Conservation (phyloP, 2,113 vertebrate species). For the Oncorhynchus tshawytscha region DNA sequence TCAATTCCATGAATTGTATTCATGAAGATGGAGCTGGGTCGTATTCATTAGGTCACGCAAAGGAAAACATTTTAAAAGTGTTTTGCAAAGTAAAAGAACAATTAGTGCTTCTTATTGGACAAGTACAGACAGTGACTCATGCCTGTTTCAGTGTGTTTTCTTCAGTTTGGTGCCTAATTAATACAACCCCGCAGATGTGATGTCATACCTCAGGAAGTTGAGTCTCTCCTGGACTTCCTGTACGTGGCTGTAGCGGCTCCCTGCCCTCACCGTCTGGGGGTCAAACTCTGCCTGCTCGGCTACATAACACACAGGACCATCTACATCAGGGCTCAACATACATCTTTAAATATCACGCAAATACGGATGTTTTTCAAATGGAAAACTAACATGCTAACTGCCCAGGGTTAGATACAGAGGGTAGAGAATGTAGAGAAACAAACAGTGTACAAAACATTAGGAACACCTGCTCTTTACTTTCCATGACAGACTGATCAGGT, state of each 20-base stretch:
- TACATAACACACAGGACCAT: slow-evolving; percentile 39
- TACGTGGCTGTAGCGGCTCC: slow-evolving; percentile 97
- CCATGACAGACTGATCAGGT: too few relatives aligned
- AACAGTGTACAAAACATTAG: too few relatives aligned
- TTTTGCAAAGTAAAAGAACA: neutral
- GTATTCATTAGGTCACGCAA: too few relatives aligned
- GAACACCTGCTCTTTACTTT: too few relatives aligned
- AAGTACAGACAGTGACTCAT: neutral
- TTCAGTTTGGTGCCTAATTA: neutral
- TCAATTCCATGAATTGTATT: too few relatives aligned
- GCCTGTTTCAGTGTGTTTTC: neutral
- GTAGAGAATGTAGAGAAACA: too few relatives aligned
- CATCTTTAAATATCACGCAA: neutral
- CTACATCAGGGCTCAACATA: neutral
- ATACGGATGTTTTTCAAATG: neutral
- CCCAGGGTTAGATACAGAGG: neutral
- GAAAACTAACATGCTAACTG: neutral
- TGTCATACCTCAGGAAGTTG: slow-evolving; percentile 90
- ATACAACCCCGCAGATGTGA: neutral
- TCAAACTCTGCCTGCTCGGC: slow-evolving; percentile 96
- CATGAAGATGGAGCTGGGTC: too few relatives aligned
- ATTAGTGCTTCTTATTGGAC: neutral
- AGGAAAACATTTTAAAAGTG: too few relatives aligned
- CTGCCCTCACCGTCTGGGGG: slow-evolving; percentile 94
- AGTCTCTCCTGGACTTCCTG: slow-evolving; percentile 98